These are phyloP conservation scores for Melieria picta DNA, from an alignment of 2,888 invertebrate species.

Conservation along the genomic window DNA sequence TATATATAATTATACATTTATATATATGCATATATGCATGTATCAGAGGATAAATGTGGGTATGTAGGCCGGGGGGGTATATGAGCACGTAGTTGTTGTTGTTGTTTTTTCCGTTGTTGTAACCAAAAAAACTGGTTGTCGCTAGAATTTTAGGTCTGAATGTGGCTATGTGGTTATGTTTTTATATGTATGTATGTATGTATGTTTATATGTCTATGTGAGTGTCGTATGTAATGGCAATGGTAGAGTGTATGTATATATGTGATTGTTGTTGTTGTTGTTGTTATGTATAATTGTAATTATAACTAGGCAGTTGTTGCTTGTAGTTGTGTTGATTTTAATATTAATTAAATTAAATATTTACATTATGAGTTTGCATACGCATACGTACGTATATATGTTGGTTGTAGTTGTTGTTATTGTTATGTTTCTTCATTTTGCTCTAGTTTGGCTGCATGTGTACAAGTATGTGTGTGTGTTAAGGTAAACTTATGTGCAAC, in stretches of 20 bases:
- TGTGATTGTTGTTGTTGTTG: neutral
- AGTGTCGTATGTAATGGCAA: conserved; percentile 17
- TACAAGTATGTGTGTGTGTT: neutral
- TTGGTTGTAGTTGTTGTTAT: neutral
- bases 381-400: neutral
- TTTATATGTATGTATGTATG: conserved; percentile 2
- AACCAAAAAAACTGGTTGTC: too few relatives aligned
- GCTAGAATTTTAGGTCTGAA: neutral
- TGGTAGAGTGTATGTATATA: conserved; percentile 1
- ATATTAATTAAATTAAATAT: too few relatives aligned
- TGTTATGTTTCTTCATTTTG: neutral
- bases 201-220: conserved; percentile 6
- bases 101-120: too few relatives aligned
- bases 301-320: too few relatives aligned
- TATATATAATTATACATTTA: conserved; percentile 27
- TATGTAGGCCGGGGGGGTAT: too few relatives aligned
- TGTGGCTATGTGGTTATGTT: neutral
- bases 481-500: neutral
- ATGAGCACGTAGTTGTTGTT: too few relatives aligned
- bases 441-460: neutral
- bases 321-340: too few relatives aligned
- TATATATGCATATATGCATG: conserved; percentile 4
- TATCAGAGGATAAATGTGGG: neutral
- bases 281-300: neutral
- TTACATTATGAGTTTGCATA: neutral